Evolutionary conservation across 1,140 invertebrate species (phyloP), one percentile per base, ranked within the genome.

Genomic region (Ylistrum balloti): DNA sequence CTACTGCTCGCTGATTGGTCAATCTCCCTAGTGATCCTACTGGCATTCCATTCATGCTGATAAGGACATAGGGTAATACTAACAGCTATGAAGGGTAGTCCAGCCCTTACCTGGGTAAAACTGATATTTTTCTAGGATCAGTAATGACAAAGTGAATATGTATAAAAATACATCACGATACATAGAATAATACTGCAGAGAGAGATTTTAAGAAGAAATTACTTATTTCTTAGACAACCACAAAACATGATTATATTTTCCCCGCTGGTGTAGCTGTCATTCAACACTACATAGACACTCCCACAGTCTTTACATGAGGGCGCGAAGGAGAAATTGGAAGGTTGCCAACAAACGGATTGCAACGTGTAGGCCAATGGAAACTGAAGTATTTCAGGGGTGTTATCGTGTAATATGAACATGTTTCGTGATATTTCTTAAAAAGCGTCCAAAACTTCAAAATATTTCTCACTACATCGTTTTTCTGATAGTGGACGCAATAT

Each of bases 31-130:
- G 88, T 35, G 56, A 90, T 88, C 88, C 86, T 92, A 91, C 74
- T 92, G 93, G 93, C 92, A 93, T 93, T 93, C 92, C 93, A 93
- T 93, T 93, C 93, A 93, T 91, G 87, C 87, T 92, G 90, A 90
- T 91, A 90, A 91, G 85, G 34, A 90, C 88, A 88, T 41, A 74
- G 85, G 89, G 87, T 74, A 87, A 85, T 88, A 22, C 86, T 87
- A 74, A 45, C 13, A 11, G 5, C 1, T 9, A 28, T 11, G 5
- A 28, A 74, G 56, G 56, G 56, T 74, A 74, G 89, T 45, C 17
- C n/a, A 41, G 0, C 7, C 5, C 33, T 33, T 28, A 87, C 86
- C 33, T 38, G 33, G 22, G 33, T 20, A 13, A n/a, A 35, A 35
- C 7, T 87, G 11, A 33, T 28, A n/a, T 87, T 17, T 34, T n/a